phyloP scores from a whole-genome alignment of 2,888 invertebrate genomes.

The Scaptomyza flava region DNA sequence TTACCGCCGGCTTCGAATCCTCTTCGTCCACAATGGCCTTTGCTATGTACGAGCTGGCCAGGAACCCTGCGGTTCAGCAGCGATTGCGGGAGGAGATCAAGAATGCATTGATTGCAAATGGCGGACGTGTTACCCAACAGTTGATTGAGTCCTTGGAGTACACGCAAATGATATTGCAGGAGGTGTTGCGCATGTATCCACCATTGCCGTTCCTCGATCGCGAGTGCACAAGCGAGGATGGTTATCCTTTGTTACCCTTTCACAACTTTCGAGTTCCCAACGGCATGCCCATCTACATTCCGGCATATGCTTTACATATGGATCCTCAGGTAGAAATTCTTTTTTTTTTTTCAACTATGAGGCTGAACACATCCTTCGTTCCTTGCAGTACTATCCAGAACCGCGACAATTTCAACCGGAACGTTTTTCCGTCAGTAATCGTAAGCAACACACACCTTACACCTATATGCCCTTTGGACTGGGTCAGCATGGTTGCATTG shows the following conservation, averaged over 20 bases:
- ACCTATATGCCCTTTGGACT: slow-evolving; percentile 84
- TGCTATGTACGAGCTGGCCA: slow-evolving; percentile 84
- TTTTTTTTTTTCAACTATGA: no score
- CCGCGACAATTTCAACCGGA: slow-evolving; percentile 83
- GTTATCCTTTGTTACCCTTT: slow-evolving; percentile 76
- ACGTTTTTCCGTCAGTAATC: slow-evolving; percentile 82
- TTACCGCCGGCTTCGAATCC: slow-evolving; percentile 84
- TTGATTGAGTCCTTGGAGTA: slow-evolving; percentile 84
- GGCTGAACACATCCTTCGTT: background rate
- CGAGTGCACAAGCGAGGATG: slow-evolving; percentile 71
- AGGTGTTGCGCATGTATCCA: slow-evolving; percentile 83
- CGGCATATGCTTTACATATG: slow-evolving; percentile 81
- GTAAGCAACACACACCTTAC: slow-evolving; percentile 77
- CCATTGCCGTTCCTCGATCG: slow-evolving; percentile 83
- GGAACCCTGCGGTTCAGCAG: slow-evolving; percentile 83
- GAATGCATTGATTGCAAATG: slow-evolving; percentile 75
- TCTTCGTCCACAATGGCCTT: slow-evolving; percentile 85
- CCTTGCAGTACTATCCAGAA: slow-evolving; percentile 80
- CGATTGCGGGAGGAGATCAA: slow-evolving; percentile 84
- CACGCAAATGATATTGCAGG: slow-evolving; percentile 83
- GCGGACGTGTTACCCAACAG: slow-evolving; percentile 83
- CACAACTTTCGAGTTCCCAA: slow-evolving; percentile 73
- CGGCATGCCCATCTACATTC: slow-evolving; percentile 82
- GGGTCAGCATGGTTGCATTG: slow-evolving; percentile 84
- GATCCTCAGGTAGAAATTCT: slow-evolving; percentile 76